These are phyloP conservation scores for Malacoraja senta DNA, from an alignment of 2,797 vertebrate species.

Conservation along the genomic window DNA sequence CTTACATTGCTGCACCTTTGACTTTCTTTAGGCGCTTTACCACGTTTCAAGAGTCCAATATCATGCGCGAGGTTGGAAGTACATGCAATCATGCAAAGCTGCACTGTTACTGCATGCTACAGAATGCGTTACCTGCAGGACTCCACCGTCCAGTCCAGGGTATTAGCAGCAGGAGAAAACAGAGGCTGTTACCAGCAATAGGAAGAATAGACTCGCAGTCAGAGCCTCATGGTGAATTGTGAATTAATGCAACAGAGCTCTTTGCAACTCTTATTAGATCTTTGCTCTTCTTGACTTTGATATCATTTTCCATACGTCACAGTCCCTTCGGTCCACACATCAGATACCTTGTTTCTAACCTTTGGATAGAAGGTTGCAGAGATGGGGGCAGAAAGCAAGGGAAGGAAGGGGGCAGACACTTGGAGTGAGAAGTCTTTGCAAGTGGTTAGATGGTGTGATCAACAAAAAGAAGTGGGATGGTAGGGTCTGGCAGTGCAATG, in stretches of 20 bases:
- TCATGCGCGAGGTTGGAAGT: background rate
- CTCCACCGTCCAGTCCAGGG: constrained; percentile 32
- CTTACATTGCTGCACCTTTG: background rate
- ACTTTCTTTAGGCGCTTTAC: background rate
- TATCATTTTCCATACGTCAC: background rate
- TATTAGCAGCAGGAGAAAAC: constrained; percentile 24
- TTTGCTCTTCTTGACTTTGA: background rate
- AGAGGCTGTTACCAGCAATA: constrained; percentile 20
- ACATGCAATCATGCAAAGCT: constrained; percentile 15
- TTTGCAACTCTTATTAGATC: background rate
- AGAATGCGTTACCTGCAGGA: constrained; percentile 18
- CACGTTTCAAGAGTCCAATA: background rate
- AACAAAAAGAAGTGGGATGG: background rate
- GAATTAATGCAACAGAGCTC: background rate
- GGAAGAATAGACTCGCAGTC: constrained; percentile 8
- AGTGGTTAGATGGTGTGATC: background rate
- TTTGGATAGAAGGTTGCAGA: background rate
- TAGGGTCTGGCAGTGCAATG: background rate
- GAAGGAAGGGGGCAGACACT: background rate
- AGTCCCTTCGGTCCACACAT: background rate
- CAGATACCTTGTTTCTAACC: background rate
- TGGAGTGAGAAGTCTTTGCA: background rate
- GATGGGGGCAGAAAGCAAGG: background rate
- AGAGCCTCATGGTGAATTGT: background rate
- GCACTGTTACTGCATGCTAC: constrained; percentile 6